Evolutionary conservation across 2,113 vertebrate species (phyloP).

Genomic region (Epinephelus cyanopodus): DNA sequence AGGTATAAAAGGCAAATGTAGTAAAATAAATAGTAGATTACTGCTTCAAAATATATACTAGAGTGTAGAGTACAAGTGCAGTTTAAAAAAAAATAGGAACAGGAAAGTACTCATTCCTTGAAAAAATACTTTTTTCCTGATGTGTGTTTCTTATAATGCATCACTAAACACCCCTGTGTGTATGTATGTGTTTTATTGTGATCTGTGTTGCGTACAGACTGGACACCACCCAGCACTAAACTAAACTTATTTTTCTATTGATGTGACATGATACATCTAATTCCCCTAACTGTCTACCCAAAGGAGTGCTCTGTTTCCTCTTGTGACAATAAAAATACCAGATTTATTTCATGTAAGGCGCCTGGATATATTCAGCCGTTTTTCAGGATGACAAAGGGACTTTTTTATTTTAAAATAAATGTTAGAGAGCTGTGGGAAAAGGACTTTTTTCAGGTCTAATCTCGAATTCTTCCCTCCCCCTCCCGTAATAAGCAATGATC

Average conservation of each 20-base stretch:
- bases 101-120: no score
- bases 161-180: no score
- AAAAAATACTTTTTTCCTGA: no score
- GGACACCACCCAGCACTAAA: slow-evolving; percentile 2
- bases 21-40: no score
- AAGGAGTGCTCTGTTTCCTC: background rate
- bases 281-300: background rate
- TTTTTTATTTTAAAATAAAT: slow-evolving; percentile 32
- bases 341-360: background rate
- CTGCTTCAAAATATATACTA: no score
- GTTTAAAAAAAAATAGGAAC: no score
- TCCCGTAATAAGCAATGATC: slow-evolving; percentile 64
- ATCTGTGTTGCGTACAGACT: background rate
- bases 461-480: slow-evolving; percentile 42
- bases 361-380: background rate
- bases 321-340: slow-evolving; percentile 23
- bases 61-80: no score
- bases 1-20: no score
- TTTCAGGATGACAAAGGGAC: slow-evolving; percentile 3
- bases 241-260: slow-evolving; percentile 14
- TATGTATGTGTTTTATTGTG: background rate
- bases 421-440: slow-evolving; percentile 32
- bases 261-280: slow-evolving; percentile 30
- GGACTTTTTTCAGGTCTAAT: slow-evolving; percentile 32
- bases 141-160: no score